Conservation (phyloP, 2,113 vertebrate genomes). For the Misgurnus mizolepis region DNA sequence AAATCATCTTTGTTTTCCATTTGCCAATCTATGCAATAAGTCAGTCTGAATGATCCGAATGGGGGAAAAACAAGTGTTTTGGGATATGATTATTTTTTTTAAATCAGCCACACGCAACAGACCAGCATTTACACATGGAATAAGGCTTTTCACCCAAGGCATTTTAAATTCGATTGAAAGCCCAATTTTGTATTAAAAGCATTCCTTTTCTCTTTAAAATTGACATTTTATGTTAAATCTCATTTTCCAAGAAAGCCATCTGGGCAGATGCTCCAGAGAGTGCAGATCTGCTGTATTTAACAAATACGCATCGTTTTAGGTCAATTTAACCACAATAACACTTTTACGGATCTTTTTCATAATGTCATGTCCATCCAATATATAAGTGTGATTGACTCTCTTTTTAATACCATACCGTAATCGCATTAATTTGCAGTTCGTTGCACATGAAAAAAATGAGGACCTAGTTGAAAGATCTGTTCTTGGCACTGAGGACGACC, state of each 20-base stretch:
- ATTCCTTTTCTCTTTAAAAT: slow-evolving; percentile 21
- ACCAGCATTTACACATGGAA: slow-evolving; percentile 18
- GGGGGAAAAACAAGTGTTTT: slow-evolving; percentile 50
- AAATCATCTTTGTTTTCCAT: slow-evolving; percentile 57
- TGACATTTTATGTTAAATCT: slow-evolving; percentile 26
- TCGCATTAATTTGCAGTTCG: slow-evolving; percentile 28
- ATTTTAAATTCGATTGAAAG: slow-evolving; percentile 17
- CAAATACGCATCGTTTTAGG: not conserved
- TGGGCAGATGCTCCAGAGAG: slow-evolving; percentile 8
- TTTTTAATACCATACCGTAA: slow-evolving; percentile 14
- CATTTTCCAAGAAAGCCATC: slow-evolving; percentile 28
- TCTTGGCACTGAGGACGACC: not conserved
- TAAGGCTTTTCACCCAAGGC: slow-evolving; percentile 5
- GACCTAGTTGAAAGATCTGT: slow-evolving; percentile 37
- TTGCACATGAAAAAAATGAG: slow-evolving; percentile 33
- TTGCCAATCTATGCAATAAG: slow-evolving; percentile 49
- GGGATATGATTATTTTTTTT: slow-evolving; percentile 47
- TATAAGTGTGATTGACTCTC: not conserved
- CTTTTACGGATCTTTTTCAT: not conserved
- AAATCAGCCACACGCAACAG: slow-evolving; percentile 32
- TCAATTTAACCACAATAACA: slow-evolving; percentile 27
- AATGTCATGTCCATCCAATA: slow-evolving; percentile 2
- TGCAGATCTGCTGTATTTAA: slow-evolving; percentile 10
- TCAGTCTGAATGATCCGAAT: slow-evolving; percentile 52
- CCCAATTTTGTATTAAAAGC: slow-evolving; percentile 15